Conservation (phyloP, 2,797 vertebrate genomes). For the Carduelis carduelis region DNA sequence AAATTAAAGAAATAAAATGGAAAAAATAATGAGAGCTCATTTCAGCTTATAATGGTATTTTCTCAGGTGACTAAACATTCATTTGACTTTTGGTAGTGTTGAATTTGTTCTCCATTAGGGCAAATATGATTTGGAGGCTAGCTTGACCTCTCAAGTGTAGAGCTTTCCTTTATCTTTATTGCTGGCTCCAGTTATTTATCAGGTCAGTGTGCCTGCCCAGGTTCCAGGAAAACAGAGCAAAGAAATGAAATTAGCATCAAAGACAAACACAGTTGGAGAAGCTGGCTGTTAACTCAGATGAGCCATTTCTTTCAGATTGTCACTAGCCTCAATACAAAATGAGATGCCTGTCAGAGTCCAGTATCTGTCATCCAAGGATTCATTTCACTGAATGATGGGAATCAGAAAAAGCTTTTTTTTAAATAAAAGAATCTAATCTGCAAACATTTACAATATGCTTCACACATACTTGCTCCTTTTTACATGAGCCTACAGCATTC, state of each 20-base stretch:
- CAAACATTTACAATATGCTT: neutral
- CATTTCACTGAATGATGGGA: neutral
- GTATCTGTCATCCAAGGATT: conserved; percentile 11
- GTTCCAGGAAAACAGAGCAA: conserved; percentile 45
- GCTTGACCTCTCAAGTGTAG: conserved; percentile 57
- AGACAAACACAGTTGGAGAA: conserved; percentile 21
- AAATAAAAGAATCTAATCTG: neutral
- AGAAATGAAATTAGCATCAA: conserved; percentile 44
- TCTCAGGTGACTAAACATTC: conserved; percentile 69
- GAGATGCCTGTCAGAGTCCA: conserved; percentile 29
- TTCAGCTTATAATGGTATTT: conserved; percentile 58
- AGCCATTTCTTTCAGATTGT: conserved; percentile 35
- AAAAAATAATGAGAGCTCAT: conserved; percentile 65
- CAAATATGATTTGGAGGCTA: conserved; percentile 56
- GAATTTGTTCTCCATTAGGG: conserved; percentile 63
- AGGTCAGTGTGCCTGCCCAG: conserved; percentile 29
- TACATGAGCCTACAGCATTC: neutral
- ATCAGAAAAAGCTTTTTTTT: neutral
- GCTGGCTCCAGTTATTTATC: conserved; percentile 40
- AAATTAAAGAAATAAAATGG: conserved; percentile 59
- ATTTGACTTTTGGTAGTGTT: conserved; percentile 61
- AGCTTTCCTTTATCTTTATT: conserved; percentile 57
- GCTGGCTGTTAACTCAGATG: conserved; percentile 23
- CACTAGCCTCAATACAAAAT: neutral
- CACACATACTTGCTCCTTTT: neutral